Evolutionary conservation across 30 jellyfish, hydroid and myxozoan genomes (phyloP).

Genomic region (Aurelia coerulea): DNA sequence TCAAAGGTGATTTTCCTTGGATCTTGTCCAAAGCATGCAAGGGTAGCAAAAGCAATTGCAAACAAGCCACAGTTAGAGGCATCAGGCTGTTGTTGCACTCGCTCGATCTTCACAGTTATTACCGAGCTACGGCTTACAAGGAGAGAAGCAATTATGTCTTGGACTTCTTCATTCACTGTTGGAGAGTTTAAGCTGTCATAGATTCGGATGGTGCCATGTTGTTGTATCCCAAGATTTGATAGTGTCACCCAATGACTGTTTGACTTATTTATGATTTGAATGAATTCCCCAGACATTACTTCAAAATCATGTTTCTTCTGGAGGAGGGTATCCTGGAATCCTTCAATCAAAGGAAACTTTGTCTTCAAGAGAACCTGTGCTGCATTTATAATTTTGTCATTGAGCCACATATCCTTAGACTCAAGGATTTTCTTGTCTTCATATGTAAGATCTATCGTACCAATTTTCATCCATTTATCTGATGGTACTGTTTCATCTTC

Average conservation of each 20-base stretch:
- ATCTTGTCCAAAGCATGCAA: neutral
- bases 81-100: neutral
- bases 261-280: neutral
- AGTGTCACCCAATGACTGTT: neutral
- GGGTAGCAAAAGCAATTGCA: slow-evolving; percentile 3
- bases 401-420: slow-evolving; percentile 2
- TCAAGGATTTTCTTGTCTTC: neutral
- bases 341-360: neutral
- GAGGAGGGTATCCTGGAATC: neutral
- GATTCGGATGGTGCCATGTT: neutral
- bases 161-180: neutral
- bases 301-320: neutral
- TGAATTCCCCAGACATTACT: slow-evolving; percentile 1
- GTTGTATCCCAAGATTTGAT: slow-evolving; percentile 1
- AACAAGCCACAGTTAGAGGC: neutral
- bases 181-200: neutral
- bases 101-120: neutral
- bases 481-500: neutral
- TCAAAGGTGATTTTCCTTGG: neutral
- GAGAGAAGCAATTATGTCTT: slow-evolving; percentile 11
- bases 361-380: neutral
- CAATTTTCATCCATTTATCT: neutral
- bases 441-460: neutral
- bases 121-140: neutral
- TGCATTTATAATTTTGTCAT: neutral